Conservation (phyloP, 2,113 vertebrate genomes). For the Lamprologus ornatipinnis region DNA sequence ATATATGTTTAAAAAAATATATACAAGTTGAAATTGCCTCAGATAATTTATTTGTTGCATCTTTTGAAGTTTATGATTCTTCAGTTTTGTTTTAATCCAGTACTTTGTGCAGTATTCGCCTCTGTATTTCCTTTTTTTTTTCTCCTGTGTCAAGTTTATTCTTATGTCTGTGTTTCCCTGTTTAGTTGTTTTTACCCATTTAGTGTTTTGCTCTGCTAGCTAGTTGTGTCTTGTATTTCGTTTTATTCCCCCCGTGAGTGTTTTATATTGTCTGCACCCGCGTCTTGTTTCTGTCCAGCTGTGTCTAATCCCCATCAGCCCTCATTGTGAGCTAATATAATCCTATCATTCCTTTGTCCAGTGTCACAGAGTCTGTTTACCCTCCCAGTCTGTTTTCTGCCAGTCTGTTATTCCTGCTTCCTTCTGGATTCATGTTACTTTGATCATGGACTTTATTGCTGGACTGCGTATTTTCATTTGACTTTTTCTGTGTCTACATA, state of each 20-base stretch:
- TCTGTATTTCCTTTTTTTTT: background rate
- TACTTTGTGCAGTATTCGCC: background rate
- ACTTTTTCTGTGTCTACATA: background rate
- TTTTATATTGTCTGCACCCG: background rate
- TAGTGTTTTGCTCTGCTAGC: background rate
- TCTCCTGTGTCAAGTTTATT: background rate
- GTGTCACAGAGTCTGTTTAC: background rate
- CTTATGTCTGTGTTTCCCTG: background rate
- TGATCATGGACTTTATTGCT: background rate
- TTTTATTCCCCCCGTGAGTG: background rate
- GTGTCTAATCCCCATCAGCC: background rate
- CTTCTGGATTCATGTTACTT: background rate
- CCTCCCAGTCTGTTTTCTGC: background rate
- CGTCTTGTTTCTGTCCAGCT: background rate
- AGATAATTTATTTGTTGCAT: background rate
- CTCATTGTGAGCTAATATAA: background rate
- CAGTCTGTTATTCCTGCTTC: background rate
- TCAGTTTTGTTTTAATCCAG: background rate
- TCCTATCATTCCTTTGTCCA: background rate
- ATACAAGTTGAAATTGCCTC: background rate
- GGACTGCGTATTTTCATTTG: background rate
- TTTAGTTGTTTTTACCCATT: background rate
- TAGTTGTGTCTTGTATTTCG: background rate
- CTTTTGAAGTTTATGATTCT: background rate
- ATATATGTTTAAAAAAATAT: background rate